phyloP scores from a whole-genome alignment of 1,140 invertebrate species.

The Luehdorfia chinensis region DNA sequence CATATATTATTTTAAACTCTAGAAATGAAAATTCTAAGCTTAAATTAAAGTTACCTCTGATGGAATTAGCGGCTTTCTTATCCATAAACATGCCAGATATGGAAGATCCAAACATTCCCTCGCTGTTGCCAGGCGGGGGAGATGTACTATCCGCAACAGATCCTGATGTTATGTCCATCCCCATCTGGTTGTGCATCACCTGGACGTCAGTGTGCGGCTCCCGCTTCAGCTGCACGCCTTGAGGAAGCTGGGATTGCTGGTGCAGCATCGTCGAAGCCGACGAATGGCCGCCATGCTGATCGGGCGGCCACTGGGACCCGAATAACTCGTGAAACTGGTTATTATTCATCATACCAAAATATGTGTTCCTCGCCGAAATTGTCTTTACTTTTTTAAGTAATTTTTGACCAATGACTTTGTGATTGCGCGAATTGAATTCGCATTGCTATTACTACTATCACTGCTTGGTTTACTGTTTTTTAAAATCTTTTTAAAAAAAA shows the following conservation, averaged over 20 bases:
- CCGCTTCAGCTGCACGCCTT: conserved; percentile 60
- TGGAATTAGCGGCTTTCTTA: conserved; percentile 80
- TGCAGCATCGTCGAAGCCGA: conserved; percentile 70
- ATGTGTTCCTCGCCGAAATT: conserved; percentile 26
- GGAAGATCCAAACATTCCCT: conserved; percentile 63
- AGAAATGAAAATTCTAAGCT: conserved; percentile 31
- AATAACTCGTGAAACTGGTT: conserved; percentile 72
- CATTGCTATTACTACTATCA: conserved; percentile 62
- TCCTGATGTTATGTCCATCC: conserved; percentile 60
- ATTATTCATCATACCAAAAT: conserved; percentile 56
- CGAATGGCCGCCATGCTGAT: conserved; percentile 68
- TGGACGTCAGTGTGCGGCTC: conserved; percentile 53
- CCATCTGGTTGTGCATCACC: conserved; percentile 62
- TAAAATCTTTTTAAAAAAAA: conserved; percentile 24
- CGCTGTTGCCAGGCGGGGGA: conserved; percentile 62
- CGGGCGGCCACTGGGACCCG: conserved; percentile 74
- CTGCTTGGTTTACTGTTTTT: conserved; percentile 41
- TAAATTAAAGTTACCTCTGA: conserved; percentile 73
- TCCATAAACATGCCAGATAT: conserved; percentile 72
- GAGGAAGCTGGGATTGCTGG: conserved; percentile 43
- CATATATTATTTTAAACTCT: too few species aligned
- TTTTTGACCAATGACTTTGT: conserved; percentile 36
- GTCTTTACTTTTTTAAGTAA: conserved; percentile 36
- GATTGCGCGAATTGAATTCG: conserved; percentile 57
- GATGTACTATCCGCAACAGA: conserved; percentile 71